Evolutionary conservation across 2,888 invertebrate species (phyloP).

Genomic region (Aspidiotus rigidus): DNA sequence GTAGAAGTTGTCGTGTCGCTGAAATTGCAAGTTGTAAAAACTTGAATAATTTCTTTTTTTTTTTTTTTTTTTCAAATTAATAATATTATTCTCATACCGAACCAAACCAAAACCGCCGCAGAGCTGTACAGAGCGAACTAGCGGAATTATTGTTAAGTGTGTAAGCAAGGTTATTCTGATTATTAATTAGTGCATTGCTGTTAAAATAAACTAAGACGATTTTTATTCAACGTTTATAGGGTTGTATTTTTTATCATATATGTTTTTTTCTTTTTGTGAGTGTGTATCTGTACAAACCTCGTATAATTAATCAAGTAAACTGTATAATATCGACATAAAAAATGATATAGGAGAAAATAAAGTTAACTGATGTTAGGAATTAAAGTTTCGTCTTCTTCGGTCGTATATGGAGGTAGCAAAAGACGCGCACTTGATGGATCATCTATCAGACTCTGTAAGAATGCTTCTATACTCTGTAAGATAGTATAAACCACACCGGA

Average conservation of each 20-base stretch:
- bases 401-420: too few species aligned
- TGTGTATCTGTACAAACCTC: not conserved
- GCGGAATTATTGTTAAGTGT: too few species aligned
- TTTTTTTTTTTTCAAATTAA: too few species aligned
- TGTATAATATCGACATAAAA: not conserved
- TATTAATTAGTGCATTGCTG: too few species aligned
- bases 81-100: too few species aligned
- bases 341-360: not conserved
- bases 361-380: conserved; percentile 7
- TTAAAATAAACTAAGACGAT: not conserved
- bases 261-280: not conserved
- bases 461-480: conserved; percentile 17
- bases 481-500: conserved; percentile 29
- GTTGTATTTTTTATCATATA: conserved; percentile 4
- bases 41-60: too few species aligned
- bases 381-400: conserved; percentile 26
- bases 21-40: conserved; percentile 29
- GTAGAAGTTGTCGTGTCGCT: conserved; percentile 48
- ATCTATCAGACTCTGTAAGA: too few species aligned
- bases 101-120: too few species aligned
- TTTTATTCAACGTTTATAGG: not conserved
- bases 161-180: too few species aligned
- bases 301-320: conserved; percentile 6
- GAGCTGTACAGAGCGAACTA: too few species aligned
- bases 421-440: too few species aligned